These are phyloP conservation scores for Hipposideros larvatus DNA, from an alignment of 2,797 vertebrate species.

Conservation along the genomic window DNA sequence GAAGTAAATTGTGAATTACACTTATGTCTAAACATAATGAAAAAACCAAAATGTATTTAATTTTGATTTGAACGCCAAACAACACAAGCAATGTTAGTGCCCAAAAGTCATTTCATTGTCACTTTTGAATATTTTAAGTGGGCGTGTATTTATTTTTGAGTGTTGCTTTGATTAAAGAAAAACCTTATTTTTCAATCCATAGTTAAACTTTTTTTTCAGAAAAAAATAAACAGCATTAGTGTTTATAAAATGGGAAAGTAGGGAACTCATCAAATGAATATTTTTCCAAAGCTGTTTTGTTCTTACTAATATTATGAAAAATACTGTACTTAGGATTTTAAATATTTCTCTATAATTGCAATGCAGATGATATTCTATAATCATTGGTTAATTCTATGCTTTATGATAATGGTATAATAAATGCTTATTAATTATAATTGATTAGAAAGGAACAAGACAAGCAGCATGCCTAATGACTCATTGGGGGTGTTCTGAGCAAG, in stretches of 20 bases:
- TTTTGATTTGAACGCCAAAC: background rate
- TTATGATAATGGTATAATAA: constrained; percentile 80
- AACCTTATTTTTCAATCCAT: background rate
- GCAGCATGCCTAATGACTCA: constrained; percentile 60
- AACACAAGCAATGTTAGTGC: background rate
- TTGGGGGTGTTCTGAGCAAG: constrained; percentile 56
- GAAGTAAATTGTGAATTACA: background rate
- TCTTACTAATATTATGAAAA: constrained; percentile 77
- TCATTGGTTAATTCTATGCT: constrained; percentile 70
- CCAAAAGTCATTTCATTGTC: background rate
- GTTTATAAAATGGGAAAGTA: background rate
- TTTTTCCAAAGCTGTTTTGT: constrained; percentile 71
- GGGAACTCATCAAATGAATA: constrained; percentile 43
- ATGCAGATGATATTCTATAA: constrained; percentile 75
- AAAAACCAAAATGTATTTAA: constrained; percentile 36
- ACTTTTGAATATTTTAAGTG: background rate
- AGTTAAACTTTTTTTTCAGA: constrained; percentile 29
- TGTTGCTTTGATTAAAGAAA: background rate
- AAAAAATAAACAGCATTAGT: constrained; percentile 2
- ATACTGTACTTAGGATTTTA: constrained; percentile 75
- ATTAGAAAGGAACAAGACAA: constrained; percentile 47
- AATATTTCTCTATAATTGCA: constrained; percentile 81
- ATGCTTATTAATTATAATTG: constrained; percentile 70
- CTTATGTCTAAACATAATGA: background rate
- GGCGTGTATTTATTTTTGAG: background rate